phyloP scores from a whole-genome alignment of 2,797 vertebrate genomes.

The Amphiprion clarkii region DNA sequence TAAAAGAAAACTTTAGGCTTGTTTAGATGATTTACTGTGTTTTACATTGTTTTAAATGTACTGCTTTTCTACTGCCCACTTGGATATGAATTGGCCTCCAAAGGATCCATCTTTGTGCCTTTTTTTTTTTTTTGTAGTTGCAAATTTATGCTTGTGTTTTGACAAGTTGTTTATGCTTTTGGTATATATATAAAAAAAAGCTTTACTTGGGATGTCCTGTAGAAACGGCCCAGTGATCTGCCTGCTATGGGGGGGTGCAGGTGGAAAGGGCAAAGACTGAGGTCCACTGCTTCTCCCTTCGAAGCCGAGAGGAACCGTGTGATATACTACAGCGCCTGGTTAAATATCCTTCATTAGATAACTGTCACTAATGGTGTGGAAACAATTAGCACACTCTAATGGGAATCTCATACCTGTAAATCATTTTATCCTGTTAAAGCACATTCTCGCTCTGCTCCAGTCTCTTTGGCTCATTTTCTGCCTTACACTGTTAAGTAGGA shows the following conservation, averaged over 20 bases:
- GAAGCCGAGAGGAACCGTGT: conserved; percentile 65
- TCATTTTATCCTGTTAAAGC: conserved; percentile 86
- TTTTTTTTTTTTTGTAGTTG: conserved; percentile 1
- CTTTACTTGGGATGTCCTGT: conserved; percentile 19
- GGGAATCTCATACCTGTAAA: conserved; percentile 89
- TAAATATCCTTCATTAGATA: conserved; percentile 89
- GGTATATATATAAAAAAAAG: not conserved
- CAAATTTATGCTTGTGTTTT: conserved; percentile 57
- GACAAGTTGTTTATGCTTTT: conserved; percentile 19
- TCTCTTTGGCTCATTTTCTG: conserved; percentile 81
- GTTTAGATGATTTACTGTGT: conserved; percentile 30
- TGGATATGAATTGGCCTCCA: not conserved
- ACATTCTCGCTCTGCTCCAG: conserved; percentile 79
- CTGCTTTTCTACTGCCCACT: conserved; percentile 20
- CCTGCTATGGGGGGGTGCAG: conserved; percentile 36
- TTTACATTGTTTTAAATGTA: conserved; percentile 90
- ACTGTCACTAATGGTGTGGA: conserved; percentile 90
- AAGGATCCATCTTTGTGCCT: conserved; percentile 8
- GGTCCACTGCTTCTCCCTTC: conserved; percentile 68
- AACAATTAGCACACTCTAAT: conserved; percentile 90
- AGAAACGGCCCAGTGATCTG: conserved; percentile 35
- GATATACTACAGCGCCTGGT: conserved; percentile 84
- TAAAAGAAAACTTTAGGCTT: conserved; percentile 18
- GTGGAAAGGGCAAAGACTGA: conserved; percentile 65
- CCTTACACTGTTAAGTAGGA: conserved; percentile 73